phyloP scores from a whole-genome alignment of 1,140 invertebrate species.

The Drosophila truncata region DNA sequence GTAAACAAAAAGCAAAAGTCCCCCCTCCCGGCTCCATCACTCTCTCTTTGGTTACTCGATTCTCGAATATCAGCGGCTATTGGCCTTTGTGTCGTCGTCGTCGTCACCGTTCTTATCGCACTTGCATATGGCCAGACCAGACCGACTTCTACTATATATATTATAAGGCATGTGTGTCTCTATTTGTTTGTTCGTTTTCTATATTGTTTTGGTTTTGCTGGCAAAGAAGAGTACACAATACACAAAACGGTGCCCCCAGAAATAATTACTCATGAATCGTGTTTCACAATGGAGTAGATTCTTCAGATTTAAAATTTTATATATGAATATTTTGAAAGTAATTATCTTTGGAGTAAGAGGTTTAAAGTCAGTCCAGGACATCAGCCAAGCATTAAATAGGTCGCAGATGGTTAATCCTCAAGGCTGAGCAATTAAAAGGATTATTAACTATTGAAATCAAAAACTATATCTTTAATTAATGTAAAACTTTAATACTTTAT shows the following conservation, averaged over 20 bases:
- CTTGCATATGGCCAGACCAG: constrained; percentile 44
- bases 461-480: neutral
- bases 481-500: neutral
- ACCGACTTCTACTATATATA: constrained; percentile 19
- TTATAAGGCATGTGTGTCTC: constrained; percentile 4
- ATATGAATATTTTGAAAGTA: neutral
- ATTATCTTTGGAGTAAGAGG: neutral
- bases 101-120: constrained; percentile 71
- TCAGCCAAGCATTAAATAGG: neutral
- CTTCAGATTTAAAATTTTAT: neutral
- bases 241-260: neutral
- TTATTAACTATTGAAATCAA: neutral
- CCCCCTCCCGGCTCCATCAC: constrained; percentile 3
- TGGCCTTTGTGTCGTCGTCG: constrained; percentile 65
- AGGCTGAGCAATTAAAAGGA: no score
- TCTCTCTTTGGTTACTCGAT: neutral
- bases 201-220: constrained; percentile 21
- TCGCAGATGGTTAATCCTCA: neutral
- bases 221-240: neutral
- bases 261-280: constrained; percentile 7
- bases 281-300: neutral
- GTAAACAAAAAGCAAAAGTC: constrained; percentile 68
- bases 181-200: constrained; percentile 26
- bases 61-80: constrained; percentile 67
- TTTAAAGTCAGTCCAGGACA: constrained; percentile 61